Evolutionary conservation across 2,113 vertebrate genomes (phyloP).

Genomic region (Speoplatyrhinus poulsoni): DNA sequence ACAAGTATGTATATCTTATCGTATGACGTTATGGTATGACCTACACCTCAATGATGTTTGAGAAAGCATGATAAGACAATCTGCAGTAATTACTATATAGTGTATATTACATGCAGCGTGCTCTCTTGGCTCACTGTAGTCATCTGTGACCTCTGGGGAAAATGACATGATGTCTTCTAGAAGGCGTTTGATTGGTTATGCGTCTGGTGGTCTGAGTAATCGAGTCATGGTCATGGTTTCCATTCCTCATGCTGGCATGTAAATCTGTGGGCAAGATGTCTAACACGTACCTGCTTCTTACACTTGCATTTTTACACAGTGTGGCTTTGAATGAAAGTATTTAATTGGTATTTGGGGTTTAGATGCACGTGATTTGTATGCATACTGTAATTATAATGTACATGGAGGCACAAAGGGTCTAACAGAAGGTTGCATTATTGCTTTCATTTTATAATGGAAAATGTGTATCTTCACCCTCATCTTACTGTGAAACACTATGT

Average conservation of each 20-base stretch:
- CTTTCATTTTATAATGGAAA: too few species aligned
- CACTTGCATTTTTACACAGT: too few species aligned
- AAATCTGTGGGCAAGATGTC: background rate
- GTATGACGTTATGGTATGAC: background rate
- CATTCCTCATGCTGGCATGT: background rate
- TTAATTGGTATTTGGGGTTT: too few species aligned
- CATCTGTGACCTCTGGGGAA: conserved; percentile 15
- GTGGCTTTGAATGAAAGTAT: too few species aligned
- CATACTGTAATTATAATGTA: too few species aligned
- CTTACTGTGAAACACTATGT: too few species aligned
- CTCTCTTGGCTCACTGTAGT: background rate
- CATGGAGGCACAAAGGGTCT: too few species aligned
- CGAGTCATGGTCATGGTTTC: background rate
- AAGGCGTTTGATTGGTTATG: background rate
- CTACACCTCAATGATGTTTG: background rate
- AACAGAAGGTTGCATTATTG: too few species aligned
- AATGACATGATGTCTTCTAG: conserved; percentile 19
- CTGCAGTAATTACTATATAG: background rate
- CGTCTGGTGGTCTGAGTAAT: background rate
- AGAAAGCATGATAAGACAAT: background rate
- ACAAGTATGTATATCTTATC: background rate
- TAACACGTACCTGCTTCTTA: background rate
- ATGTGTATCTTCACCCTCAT: too few species aligned
- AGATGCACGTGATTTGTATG: too few species aligned
- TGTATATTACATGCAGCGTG: background rate